Conservation (phyloP, 2,797 vertebrate species). For the Xiphorhynchus erythropygius region DNA sequence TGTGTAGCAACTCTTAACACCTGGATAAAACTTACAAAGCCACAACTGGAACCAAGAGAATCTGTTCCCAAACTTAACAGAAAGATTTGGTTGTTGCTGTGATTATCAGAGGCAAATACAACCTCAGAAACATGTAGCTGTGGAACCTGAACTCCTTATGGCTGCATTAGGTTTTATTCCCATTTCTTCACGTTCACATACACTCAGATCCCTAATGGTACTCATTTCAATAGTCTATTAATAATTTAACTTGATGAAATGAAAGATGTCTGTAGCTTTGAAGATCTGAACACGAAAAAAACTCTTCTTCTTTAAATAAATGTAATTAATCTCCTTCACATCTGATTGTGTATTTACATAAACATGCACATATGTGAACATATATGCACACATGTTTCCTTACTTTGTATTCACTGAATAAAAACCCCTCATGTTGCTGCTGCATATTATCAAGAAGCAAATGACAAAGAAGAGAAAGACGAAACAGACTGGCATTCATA, state of each 20-base stretch:
- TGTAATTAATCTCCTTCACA: accelerated
- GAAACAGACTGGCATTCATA: neutral
- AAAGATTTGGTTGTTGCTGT: neutral
- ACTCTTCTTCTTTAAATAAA: neutral
- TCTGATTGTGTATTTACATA: neutral
- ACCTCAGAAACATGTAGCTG: neutral
- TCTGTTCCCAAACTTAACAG: neutral
- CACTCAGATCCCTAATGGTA: neutral
- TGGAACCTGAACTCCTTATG: neutral
- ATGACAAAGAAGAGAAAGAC: neutral
- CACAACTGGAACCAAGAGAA: neutral
- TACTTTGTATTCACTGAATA: neutral
- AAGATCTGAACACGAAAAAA: neutral
- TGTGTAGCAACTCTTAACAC: neutral
- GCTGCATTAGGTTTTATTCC: neutral
- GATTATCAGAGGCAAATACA: neutral
- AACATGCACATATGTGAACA: neutral
- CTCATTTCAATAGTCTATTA: neutral
- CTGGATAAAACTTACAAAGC: neutral
- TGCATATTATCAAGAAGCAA: neutral
- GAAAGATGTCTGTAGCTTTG: neutral
- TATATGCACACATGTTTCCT: accelerated
- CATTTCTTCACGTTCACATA: neutral
- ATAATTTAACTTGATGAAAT: neutral
- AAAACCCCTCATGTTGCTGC: neutral